Conservation (phyloP, 2,797 vertebrate species). For the Tenualosa ilisha region DNA sequence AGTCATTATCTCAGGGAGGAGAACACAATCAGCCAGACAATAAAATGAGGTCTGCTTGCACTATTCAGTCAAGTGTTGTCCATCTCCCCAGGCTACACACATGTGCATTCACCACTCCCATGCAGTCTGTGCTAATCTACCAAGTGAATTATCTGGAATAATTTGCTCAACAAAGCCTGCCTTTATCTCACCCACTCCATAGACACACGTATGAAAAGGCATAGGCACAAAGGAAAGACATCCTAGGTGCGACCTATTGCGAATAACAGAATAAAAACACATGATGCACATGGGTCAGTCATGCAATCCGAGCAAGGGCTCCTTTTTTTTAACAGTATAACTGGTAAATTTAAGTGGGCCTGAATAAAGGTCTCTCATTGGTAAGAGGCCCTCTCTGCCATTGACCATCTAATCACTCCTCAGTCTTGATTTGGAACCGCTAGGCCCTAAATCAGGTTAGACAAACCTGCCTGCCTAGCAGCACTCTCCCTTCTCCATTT, state of each 20-base stretch:
- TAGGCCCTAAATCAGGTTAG: slow-evolving; percentile 44
- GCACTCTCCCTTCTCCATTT: slow-evolving; percentile 50
- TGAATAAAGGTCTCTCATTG: slow-evolving; percentile 29
- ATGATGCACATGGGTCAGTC: slow-evolving; percentile 5
- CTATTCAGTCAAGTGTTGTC: slow-evolving; percentile 78
- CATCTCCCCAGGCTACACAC: slow-evolving; percentile 70
- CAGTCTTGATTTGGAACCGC: slow-evolving; percentile 49
- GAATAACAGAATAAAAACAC: slow-evolving; percentile 5
- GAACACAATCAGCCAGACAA: slow-evolving; percentile 81
- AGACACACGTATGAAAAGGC: neutral
- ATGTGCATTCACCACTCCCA: slow-evolving; percentile 52
- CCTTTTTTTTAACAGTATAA: slow-evolving; percentile 24
- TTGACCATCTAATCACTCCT: slow-evolving; percentile 46
- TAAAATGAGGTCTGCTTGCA: slow-evolving; percentile 75
- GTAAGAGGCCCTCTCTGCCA: slow-evolving; percentile 2
- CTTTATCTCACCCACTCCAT: slow-evolving; percentile 35
- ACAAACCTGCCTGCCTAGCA: slow-evolving; percentile 54
- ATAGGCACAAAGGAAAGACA: neutral
- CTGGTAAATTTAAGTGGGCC: slow-evolving; percentile 31
- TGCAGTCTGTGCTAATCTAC: slow-evolving; percentile 62
- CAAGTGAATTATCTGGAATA: slow-evolving; percentile 54
- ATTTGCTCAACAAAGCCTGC: slow-evolving; percentile 45
- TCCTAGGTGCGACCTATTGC: neutral
- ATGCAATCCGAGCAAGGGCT: neutral
- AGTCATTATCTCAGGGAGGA: slow-evolving; percentile 80